Percentiles rank a stretch among this genome's conserved stretches.
Evolutionary conservation across 2,888 invertebrate genomes (phyloP).

Genomic region (Ashinkailepas kermadecensis): DNA sequence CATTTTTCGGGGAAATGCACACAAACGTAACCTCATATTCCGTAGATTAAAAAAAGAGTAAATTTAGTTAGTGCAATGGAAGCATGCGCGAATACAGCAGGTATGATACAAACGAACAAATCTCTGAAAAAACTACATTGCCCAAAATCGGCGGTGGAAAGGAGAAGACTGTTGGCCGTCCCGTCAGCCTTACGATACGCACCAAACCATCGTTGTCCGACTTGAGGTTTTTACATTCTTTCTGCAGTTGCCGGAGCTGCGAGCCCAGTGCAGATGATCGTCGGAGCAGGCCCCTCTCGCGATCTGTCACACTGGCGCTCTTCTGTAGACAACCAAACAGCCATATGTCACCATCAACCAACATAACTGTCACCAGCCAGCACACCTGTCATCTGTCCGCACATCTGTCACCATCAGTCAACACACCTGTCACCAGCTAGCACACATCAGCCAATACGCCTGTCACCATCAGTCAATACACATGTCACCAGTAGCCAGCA

Average conservation of each 20-base stretch:
- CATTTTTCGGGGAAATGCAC: too few relatives aligned
- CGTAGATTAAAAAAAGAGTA: background rate
- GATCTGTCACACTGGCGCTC: slow-evolving; percentile 27
- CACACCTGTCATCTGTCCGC: too few relatives aligned
- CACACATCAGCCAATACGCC: too few relatives aligned
- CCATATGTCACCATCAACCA: too few relatives aligned
- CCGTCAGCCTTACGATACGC: background rate
- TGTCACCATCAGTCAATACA: too few relatives aligned
- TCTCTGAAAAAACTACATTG: background rate
- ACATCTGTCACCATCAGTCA: too few relatives aligned
- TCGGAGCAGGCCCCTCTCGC: slow-evolving; percentile 34
- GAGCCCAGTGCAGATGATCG: slow-evolving; percentile 33
- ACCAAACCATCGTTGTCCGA: slow-evolving; percentile 35
- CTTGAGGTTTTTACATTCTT: slow-evolving; percentile 32
- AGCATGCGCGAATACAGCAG: background rate
- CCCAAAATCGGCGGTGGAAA: background rate
- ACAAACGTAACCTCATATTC: too few relatives aligned
- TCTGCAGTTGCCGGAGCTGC: slow-evolving; percentile 33
- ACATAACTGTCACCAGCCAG: too few relatives aligned
- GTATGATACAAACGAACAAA: background rate
- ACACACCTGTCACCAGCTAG: too few relatives aligned
- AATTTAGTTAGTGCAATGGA: background rate
- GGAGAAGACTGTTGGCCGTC: background rate
- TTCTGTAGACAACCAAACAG: background rate
- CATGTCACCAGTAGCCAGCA: too few relatives aligned